Evolutionary conservation across 2,797 vertebrate genomes (phyloP), one percentile per base, ranked within the genome.

Genomic region (Acanthiza pusilla): DNA sequence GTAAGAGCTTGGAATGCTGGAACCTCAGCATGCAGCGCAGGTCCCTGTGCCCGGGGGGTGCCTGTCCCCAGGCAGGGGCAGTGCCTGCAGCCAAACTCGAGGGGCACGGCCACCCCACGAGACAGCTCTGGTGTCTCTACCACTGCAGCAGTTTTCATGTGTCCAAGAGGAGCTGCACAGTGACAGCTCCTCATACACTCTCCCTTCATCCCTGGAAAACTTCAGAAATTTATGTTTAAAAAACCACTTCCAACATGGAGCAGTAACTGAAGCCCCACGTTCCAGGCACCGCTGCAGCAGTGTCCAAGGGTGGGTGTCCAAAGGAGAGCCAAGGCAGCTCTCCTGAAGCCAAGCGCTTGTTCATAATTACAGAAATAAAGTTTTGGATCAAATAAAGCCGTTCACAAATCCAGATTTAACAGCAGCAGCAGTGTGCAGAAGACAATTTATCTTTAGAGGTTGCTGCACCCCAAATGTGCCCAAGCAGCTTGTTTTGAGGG

Each of bases 1-100:
- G 63, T 54, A 38, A 26, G 32, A 40, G 30, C 26, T 22, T 0
- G 5, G 34, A 32, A 10, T 0, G 2, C 36, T 4, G 10, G 47
- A 42, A 6, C 4, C 36, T 58, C 18, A 11, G 20, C 57, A 10
- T 7, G 18, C 50, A 22, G 43, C 70, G n/a, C 2, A 4, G 80
- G 13, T 10, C 21, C 6, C 20, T 0, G 23, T 10, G 36, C 80
- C 84, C 9, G 6, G n/a, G 6, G 15, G 40, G 19, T 2, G 2
- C 32, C 26, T 10, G 34, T 50, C 32, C 25, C 61, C 0, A 2
- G 38, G 57, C 20, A 9, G 36, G 53, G 21, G 38, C 51, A 8
- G 27, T 40, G 53, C 53, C 78, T 5, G 2, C 10, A 47, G 43
- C 29, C 17, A 2, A 18, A n/a, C 78, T 21, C 2, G 1, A 13